Evolutionary conservation across 1,140 invertebrate species (phyloP).

Genomic region (Plodia interpunctella): DNA sequence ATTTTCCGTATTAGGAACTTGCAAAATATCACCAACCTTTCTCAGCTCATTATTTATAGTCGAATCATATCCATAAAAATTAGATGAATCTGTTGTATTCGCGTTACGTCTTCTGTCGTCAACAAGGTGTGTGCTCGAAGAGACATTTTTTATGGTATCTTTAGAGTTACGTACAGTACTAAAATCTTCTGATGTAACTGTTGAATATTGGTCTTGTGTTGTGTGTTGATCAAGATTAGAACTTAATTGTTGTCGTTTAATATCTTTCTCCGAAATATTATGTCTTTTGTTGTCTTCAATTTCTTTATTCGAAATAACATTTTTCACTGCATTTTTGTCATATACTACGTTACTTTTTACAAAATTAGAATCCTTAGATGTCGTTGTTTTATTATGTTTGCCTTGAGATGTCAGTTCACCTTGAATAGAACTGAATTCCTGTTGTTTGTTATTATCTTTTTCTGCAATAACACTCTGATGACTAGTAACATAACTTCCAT

Average conservation of each 20-base stretch:
- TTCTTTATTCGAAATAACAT: conserved; percentile 7
- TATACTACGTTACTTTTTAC: conserved; percentile 11
- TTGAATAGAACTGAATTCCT: conserved; percentile 43
- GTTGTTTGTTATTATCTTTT: conserved; percentile 52
- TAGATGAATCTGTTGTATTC: conserved; percentile 63
- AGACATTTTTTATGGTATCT: conserved; percentile 25
- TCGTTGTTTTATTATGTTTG: conserved; percentile 7
- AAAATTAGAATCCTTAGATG: conserved; percentile 18
- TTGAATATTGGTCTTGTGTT: conserved; percentile 11
- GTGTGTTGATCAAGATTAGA: conserved; percentile 39
- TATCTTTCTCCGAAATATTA: conserved; percentile 54
- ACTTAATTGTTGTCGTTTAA: conserved; percentile 42
- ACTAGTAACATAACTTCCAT: conserved; percentile 55
- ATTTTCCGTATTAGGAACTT: conserved; percentile 53
- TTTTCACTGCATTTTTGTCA: neutral
- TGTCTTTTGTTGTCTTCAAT: neutral
- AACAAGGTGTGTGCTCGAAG: conserved; percentile 23
- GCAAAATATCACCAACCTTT: conserved; percentile 63
- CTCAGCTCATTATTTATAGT: conserved; percentile 62
- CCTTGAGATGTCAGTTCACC: conserved; percentile 30
- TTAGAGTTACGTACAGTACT: conserved; percentile 12
- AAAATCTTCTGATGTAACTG: conserved; percentile 18
- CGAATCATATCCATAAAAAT: conserved; percentile 65
- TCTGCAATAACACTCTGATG: conserved; percentile 55
- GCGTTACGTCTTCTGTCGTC: conserved; percentile 35